Conservation (phyloP, 1,140 invertebrate species). For the Colletes latitarsis region DNA sequence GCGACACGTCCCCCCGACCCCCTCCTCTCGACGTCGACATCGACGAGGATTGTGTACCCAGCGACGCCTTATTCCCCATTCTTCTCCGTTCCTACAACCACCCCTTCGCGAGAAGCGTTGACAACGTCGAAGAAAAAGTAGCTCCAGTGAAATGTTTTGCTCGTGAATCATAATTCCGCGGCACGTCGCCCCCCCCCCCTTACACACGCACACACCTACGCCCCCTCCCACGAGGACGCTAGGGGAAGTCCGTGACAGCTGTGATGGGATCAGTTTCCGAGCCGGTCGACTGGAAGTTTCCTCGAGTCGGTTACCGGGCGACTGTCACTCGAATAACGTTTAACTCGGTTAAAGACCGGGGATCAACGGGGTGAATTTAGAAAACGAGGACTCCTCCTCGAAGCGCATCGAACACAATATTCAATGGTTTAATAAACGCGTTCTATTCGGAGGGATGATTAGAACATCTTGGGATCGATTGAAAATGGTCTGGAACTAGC, state of each 20-base stretch:
- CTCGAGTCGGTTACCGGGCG: constrained; percentile 11
- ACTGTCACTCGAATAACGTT: constrained; percentile 42
- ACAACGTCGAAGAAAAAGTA: constrained; percentile 59
- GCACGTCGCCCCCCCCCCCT: constrained; percentile 30
- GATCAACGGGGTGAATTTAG: background rate
- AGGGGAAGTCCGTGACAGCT: constrained; percentile 31
- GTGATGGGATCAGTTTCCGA: constrained; percentile 47
- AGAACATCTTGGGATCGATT: no score
- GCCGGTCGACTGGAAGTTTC: constrained; percentile 27
- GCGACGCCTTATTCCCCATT: constrained; percentile 26
- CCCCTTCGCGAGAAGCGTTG: constrained; percentile 30
- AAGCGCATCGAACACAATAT: constrained; percentile 1
- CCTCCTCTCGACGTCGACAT: constrained; percentile 24
- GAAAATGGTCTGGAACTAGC: no score
- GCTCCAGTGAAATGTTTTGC: constrained; percentile 57
- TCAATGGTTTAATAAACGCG: constrained; percentile 1
- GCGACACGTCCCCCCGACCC: background rate
- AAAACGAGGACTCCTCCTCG: background rate
- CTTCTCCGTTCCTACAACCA: background rate
- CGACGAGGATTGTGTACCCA: constrained; percentile 35
- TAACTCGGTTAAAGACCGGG: constrained; percentile 37
- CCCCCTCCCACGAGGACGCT: constrained; percentile 6
- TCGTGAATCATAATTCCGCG: constrained; percentile 65
- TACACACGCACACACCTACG: background rate
- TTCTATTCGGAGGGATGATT: no score